Base-by-base conservation (phyloP, 1,140 invertebrate species). In the Drosophila tropicalis region DNA sequence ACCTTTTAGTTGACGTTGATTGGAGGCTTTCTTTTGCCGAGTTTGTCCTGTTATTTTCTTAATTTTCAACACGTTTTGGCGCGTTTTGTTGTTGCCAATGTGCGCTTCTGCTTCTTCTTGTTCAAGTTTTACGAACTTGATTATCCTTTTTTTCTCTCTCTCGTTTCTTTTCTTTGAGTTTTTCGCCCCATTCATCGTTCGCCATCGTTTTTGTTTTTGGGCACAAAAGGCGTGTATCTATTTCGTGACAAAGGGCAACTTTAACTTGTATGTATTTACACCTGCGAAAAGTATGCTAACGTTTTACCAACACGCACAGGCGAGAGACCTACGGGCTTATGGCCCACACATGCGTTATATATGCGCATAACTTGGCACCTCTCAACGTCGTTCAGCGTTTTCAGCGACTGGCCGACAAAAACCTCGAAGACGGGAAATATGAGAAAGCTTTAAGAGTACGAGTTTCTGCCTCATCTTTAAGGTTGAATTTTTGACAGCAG, bases 231-330 rank as follows among this genome's bases (percentile, higher is more conserved):
- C 81, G 84, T 89, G 67, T 77, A 64, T 76, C 83, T 87, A 81
- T 90, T 90, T 81, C 89, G 89, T 90, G 87, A 90, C 89, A 90
- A 90, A 89, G 74, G 77, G 80, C 75, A 91, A 90, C 87, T 90
- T 89, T 90, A 90, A 90, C 85, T 85, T 89, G 62, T 75, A 78
- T 80, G 80, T 82, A 79, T 74, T 85, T 84, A 75, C 80, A 90
- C 83, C 89, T 90, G 22, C 9, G 34, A 62, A 89, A 90, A 90
- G 80, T 90, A 90, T 91, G 87, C 74, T 90, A 90, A 90, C 87
- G 83, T 90, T 81, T 90, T 90, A 69, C 60, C 44, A 69, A 75
- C 87, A 90, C 87, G 87, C 87, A 90, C 87, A 80, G 82, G 66
- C 77, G 25, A 55, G 67, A 36, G 36, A 39, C 29, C 29, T 5